A percentile compares a stretch with the other conserved stretches of the same genome.
These are phyloP conservation scores for Hemithea aestivaria DNA, from an alignment of 2,888 invertebrate genomes.

Conservation along the genomic window DNA sequence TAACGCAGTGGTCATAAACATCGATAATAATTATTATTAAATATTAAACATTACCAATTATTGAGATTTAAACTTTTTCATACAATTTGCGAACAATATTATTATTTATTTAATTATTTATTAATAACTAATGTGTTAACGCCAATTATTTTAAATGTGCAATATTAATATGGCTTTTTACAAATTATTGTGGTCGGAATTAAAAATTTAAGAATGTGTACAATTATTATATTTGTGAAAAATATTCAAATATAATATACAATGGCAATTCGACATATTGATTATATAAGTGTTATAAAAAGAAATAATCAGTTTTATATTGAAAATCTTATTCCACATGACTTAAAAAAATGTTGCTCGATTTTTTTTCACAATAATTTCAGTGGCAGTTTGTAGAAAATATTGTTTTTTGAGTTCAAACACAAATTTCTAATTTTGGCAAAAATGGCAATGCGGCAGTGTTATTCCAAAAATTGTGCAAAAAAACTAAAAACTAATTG, in stretches of 20 bases:
- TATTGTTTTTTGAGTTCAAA: too few relatives aligned
- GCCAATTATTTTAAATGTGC: background rate
- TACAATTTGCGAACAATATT: conserved; percentile 13
- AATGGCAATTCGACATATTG: too few relatives aligned
- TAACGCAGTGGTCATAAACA: conserved; percentile 31
- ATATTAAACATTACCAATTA: conserved; percentile 19
- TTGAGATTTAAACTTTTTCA: conserved; percentile 21
- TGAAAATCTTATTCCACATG: too few relatives aligned
- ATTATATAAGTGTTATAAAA: too few relatives aligned
- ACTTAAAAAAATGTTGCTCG: too few relatives aligned
- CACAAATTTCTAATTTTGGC: background rate
- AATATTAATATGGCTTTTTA: background rate
- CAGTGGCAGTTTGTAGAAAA: too few relatives aligned
- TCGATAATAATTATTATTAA: conserved; percentile 19
- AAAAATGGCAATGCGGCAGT: conserved; percentile 59
- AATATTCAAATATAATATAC: too few relatives aligned
- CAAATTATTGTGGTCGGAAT: background rate
- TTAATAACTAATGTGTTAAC: too few relatives aligned
- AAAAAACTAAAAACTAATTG: conserved; percentile 41
- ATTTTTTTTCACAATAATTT: too few relatives aligned
- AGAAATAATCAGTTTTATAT: too few relatives aligned
- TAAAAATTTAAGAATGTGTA: background rate
- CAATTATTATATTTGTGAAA: too few relatives aligned
- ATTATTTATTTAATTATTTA: conserved; percentile 1
- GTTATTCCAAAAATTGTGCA: conserved; percentile 29